Conservation (phyloP, 53 echinoderm and acorn worm species). For the Stichopus horrens region DNA sequence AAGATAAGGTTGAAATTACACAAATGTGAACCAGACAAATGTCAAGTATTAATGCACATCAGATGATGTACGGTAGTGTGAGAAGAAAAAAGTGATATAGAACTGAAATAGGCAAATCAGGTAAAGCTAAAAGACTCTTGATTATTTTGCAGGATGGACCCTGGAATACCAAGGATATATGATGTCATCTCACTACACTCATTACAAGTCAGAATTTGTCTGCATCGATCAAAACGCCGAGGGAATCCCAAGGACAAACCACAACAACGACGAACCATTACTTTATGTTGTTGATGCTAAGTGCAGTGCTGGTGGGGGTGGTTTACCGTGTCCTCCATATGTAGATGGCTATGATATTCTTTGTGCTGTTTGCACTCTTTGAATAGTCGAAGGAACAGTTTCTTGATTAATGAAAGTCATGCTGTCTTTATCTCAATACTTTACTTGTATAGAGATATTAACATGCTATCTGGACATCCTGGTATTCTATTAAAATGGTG, state of each 20-base stretch:
- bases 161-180: conserved; percentile 30
- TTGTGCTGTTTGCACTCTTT: conserved; percentile 17
- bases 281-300: conserved; percentile 11
- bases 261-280: conserved; percentile 23
- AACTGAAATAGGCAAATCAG: too few species aligned
- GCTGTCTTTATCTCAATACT: too few species aligned
- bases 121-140: neutral
- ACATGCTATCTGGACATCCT: too few species aligned
- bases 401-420: neutral
- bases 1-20: too few species aligned
- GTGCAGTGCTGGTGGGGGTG: conserved; percentile 28
- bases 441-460: too few species aligned
- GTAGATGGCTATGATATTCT: conserved; percentile 20
- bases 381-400: neutral
- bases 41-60: too few species aligned
- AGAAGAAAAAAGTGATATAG: too few species aligned
- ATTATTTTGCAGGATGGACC: conserved; percentile 19
- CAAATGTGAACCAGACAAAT: too few species aligned
- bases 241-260: conserved; percentile 22
- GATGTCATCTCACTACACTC: conserved; percentile 28
- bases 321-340: conserved; percentile 24
- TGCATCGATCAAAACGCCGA: conserved; percentile 37
- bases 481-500: too few species aligned
- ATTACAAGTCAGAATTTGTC: conserved; percentile 22
- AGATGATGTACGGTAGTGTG: too few species aligned